A percentile compares a stretch with the other conserved stretches of the same genome.
phyloP scores from a whole-genome alignment of 1,140 invertebrate species.

The Nasonia vitripennis region DNA sequence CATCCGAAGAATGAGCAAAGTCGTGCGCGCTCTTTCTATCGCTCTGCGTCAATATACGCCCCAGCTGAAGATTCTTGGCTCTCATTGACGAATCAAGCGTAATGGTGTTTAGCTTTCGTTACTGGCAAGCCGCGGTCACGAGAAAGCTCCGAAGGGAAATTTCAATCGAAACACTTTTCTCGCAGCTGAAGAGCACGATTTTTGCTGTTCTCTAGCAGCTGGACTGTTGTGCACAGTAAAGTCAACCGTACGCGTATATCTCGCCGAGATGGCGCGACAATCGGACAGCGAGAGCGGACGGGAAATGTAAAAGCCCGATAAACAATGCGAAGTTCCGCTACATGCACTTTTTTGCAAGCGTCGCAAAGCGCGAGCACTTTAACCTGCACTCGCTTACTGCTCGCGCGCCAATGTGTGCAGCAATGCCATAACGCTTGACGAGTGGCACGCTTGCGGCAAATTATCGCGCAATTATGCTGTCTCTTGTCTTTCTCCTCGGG shows the following conservation, averaged over 20 bases:
- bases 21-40: neutral
- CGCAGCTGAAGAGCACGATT: too few relatives aligned
- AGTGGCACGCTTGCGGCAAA: conserved; percentile 7
- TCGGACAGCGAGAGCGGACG: neutral
- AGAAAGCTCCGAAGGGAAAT: neutral
- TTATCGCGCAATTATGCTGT: conserved; percentile 32
- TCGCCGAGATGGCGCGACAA: too few relatives aligned
- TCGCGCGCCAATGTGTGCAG: neutral
- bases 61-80: neutral
- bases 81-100: conserved; percentile 30
- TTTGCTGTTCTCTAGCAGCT: too few relatives aligned
- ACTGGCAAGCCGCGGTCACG: neutral
- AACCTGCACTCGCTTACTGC: neutral
- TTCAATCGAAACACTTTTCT: too few relatives aligned
- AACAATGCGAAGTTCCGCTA: neutral
- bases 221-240: too few relatives aligned
- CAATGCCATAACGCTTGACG: neutral
- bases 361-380: neutral
- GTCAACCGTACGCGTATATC: too few relatives aligned
- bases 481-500: conserved; percentile 34
- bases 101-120: conserved; percentile 33
- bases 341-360: neutral
- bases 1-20: conserved; percentile 29
- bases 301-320: neutral
- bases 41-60: neutral